phyloP scores from a whole-genome alignment of 35 echinoderm and acorn worm species.

The Ophioderma brevispina region DNA sequence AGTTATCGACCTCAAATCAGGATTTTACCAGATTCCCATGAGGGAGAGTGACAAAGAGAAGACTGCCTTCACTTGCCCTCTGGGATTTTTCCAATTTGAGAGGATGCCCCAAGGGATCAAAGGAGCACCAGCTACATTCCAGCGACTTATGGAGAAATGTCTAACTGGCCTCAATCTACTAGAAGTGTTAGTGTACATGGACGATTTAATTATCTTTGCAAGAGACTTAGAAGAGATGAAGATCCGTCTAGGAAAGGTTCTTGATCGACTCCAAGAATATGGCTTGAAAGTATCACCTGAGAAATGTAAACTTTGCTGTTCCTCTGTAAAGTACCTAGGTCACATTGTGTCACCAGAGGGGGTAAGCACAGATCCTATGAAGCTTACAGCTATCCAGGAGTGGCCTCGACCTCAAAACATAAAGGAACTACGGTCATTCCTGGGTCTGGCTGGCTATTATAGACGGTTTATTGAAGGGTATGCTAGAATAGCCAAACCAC shows the following conservation, averaged over 20 bases:
- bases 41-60: constrained; percentile 27
- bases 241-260: constrained; percentile 32
- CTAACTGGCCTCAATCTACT: constrained; percentile 33
- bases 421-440: constrained; percentile 4
- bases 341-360: constrained; percentile 52
- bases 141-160: constrained; percentile 62
- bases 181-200: constrained; percentile 61
- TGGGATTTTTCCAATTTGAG: constrained; percentile 38
- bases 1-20: constrained; percentile 33
- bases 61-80: constrained; percentile 42
- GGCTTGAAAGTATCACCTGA: constrained; percentile 65
- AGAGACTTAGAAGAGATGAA: constrained; percentile 40
- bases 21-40: constrained; percentile 64
- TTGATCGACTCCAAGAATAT: constrained; percentile 35
- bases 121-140: constrained; percentile 69
- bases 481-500: constrained; percentile 9
- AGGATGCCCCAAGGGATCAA: constrained; percentile 56
- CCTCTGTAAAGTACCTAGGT: constrained; percentile 50
- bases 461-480: constrained; percentile 16
- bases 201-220: constrained; percentile 66
- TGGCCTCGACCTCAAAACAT: constrained; percentile 13
- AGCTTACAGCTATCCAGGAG: constrained; percentile 11
- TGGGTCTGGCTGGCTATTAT: constrained; percentile 42
- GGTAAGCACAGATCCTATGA: constrained; percentile 27
- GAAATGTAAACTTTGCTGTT: constrained; percentile 62